A percentile compares a stretch with the other conserved stretches of the same genome.
Evolutionary conservation across 2,113 vertebrate genomes (phyloP).

Genomic region (Dunckerocampus dactyliophorus): DNA sequence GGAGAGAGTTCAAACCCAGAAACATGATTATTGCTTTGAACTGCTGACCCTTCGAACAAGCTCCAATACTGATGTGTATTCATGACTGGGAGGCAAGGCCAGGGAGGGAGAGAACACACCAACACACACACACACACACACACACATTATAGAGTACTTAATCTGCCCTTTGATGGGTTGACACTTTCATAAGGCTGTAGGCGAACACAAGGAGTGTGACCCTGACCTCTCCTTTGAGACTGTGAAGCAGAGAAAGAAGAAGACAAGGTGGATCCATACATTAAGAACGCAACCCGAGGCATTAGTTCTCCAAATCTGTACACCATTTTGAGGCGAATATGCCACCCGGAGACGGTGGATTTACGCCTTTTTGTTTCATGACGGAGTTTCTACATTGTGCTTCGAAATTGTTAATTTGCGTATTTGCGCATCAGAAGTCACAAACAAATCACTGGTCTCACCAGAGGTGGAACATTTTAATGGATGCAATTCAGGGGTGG

Average conservation of each 20-base stretch:
- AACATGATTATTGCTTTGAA: constrained; percentile 47
- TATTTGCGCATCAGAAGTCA: neutral
- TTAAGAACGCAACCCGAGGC: constrained; percentile 12
- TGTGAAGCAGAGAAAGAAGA: constrained; percentile 1
- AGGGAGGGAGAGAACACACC: constrained; percentile 19
- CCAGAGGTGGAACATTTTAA: too few species aligned
- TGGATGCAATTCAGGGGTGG: too few species aligned
- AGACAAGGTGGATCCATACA: constrained; percentile 16
- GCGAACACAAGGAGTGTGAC: constrained; percentile 20
- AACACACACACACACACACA: neutral
- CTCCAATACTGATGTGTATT: constrained; percentile 54
- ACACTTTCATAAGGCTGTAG: constrained; percentile 31
- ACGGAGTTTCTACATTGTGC: neutral
- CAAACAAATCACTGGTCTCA: neutral
- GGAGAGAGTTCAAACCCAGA: constrained; percentile 48
- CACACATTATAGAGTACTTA: constrained; percentile 28
- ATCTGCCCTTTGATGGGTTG: constrained; percentile 44
- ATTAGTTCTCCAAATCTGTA: neutral
- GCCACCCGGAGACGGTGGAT: neutral
- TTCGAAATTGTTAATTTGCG: neutral
- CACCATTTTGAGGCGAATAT: neutral
- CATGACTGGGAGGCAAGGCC: constrained; percentile 49
- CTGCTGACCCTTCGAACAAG: constrained; percentile 17
- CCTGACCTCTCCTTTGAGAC: constrained; percentile 36
- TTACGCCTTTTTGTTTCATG: neutral